A percentile compares a stretch with the other conserved stretches of the same genome.
Evolutionary conservation across 2,888 invertebrate species (phyloP).

Genomic region (Volucella bombylans): DNA sequence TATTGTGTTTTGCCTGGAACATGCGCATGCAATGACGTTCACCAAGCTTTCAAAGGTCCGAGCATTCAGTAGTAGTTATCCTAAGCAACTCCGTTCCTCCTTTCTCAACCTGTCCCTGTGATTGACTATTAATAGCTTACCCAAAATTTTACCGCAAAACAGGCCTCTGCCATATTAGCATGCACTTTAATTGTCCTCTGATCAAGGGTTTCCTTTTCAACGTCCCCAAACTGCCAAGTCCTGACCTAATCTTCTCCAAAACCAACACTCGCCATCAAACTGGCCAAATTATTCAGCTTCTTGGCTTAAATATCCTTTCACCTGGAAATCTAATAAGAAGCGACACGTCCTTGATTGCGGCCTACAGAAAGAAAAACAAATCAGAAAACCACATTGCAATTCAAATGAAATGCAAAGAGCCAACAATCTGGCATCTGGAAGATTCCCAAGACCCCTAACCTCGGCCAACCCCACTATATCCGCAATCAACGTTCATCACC

Average conservation of each 20-base stretch:
- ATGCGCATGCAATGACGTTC: too few relatives aligned
- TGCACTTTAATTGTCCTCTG: too few relatives aligned
- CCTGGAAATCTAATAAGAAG: constrained; percentile 55
- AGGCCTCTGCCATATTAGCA: too few relatives aligned
- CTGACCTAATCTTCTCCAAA: not conserved
- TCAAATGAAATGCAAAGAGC: constrained; percentile 68
- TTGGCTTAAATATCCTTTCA: constrained; percentile 47
- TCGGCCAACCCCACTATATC: not conserved
- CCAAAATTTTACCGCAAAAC: too few relatives aligned
- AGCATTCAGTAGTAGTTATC: too few relatives aligned
- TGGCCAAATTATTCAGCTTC: constrained; percentile 16
- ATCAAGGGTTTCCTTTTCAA: too few relatives aligned
- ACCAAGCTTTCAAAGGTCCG: too few relatives aligned
- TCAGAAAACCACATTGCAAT: constrained; percentile 47
- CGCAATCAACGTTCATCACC: constrained; percentile 25
- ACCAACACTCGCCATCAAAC: not conserved
- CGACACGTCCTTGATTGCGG: constrained; percentile 57
- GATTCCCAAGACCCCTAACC: constrained; percentile 39
- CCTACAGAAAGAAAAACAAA: not conserved
- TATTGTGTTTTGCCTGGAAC: too few relatives aligned
- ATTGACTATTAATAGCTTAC: too few relatives aligned
- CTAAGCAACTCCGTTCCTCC: too few relatives aligned
- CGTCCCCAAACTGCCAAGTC: too few relatives aligned
- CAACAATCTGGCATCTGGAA: constrained; percentile 65
- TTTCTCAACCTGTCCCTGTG: too few relatives aligned